Evolutionary conservation across 2,797 vertebrate species (phyloP).

Genomic region (Cephalopachus bancanus): DNA sequence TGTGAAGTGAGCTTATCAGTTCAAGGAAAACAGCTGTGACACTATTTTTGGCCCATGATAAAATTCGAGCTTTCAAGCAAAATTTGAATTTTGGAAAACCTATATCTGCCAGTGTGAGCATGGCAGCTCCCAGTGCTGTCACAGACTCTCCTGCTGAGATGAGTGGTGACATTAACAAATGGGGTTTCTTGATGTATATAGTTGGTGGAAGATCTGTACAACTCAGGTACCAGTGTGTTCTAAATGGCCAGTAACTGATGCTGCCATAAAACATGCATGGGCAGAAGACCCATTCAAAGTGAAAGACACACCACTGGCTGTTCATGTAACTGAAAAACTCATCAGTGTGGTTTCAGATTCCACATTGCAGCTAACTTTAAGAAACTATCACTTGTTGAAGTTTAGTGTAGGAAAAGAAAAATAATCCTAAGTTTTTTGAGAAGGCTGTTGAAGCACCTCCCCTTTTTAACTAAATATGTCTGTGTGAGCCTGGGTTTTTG

Average conservation of each 20-base stretch:
- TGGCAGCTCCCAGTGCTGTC: too few species aligned
- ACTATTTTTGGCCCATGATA: background rate
- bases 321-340: rapidly evolving
- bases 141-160: background rate
- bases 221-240: rapidly evolving
- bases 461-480: background rate
- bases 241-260: rapidly evolving
- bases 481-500: background rate
- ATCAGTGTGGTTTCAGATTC: rapidly evolving
- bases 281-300: rapidly evolving
- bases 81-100: background rate
- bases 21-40: background rate
- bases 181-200: too few species aligned
- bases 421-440: background rate
- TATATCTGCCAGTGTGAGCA: background rate
- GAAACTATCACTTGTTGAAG: background rate
- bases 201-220: rapidly evolving
- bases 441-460: background rate
- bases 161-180: rapidly evolving
- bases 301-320: rapidly evolving
- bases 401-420: background rate
- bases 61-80: background rate
- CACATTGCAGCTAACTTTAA: background rate
- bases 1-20: background rate
- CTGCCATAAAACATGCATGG: rapidly evolving